phyloP scores from a whole-genome alignment of 1,140 invertebrate genomes.

The Penaeus vannamei region DNA sequence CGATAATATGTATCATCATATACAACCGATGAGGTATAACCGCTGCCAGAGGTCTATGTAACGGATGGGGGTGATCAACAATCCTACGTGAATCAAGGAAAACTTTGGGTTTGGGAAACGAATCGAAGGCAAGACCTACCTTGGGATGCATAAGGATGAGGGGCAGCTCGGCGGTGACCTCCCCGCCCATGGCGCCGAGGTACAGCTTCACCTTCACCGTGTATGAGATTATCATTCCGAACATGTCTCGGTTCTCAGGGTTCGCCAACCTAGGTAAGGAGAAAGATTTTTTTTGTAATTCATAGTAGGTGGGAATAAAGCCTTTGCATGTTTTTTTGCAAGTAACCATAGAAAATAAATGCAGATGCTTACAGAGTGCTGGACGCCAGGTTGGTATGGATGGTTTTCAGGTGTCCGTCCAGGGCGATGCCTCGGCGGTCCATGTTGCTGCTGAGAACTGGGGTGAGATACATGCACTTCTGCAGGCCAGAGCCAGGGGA shows the following conservation, averaged over 20 bases:
- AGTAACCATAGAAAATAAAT: not conserved
- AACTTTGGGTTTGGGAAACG: too few relatives aligned
- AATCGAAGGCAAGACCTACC: constrained; percentile 60
- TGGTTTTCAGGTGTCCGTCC: too few relatives aligned
- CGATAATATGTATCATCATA: too few relatives aligned
- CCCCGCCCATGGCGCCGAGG: constrained; percentile 76
- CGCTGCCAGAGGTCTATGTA: too few relatives aligned
- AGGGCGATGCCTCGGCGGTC: too few relatives aligned
- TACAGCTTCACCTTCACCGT: constrained; percentile 95
- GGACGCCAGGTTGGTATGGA: constrained; percentile 53
- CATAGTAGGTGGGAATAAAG: too few relatives aligned
- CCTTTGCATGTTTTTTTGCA: too few relatives aligned
- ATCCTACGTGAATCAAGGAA: too few relatives aligned
- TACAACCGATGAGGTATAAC: too few relatives aligned
- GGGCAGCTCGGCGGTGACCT: constrained; percentile 70
- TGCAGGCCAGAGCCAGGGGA: constrained; percentile 67
- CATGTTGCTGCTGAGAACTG: constrained; percentile 73
- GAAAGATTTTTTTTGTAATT: not conserved
- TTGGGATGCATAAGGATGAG: constrained; percentile 98
- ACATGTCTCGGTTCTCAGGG: constrained; percentile 86
- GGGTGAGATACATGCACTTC: constrained; percentile 56
- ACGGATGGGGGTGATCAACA: too few relatives aligned
- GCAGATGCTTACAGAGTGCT: constrained; percentile 47
- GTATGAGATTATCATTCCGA: constrained; percentile 92
- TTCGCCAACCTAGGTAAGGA: constrained; percentile 78